Evolutionary conservation across 2,797 vertebrate species (phyloP).

Genomic region (Cuniculus paca): DNA sequence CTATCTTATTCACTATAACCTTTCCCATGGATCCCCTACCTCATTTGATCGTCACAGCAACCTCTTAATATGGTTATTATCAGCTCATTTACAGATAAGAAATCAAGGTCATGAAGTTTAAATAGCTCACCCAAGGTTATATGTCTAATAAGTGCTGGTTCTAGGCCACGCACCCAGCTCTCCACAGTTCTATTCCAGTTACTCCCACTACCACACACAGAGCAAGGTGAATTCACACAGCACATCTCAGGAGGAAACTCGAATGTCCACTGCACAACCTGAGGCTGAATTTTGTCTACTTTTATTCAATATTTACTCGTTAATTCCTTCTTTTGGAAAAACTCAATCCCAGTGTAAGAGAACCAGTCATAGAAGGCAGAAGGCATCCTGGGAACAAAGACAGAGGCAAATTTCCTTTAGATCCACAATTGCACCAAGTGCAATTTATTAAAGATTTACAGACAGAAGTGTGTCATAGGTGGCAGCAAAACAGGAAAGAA

Average conservation of each 20-base stretch:
- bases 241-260: not conserved
- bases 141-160: not conserved
- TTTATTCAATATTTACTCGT: not conserved
- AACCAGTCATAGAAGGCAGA: not conserved
- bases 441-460: not conserved
- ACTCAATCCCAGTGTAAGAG: fast-evolving
- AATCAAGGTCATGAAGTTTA: not conserved
- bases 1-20: not conserved
- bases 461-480: not conserved
- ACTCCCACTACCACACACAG: not conserved
- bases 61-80: not conserved
- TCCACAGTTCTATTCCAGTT: not conserved
- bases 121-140: not conserved
- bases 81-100: constrained; percentile 28
- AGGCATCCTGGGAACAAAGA: not conserved
- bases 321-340: not conserved
- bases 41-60: not conserved
- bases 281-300: not conserved
- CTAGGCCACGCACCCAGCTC: not conserved
- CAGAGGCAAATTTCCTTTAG: not conserved
- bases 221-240: not conserved
- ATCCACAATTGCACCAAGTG: not conserved
- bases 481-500: not conserved
- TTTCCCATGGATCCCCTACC: not conserved
- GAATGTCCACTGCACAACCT: not conserved